These are phyloP conservation scores for Montipora capitata DNA, from an alignment of 92 coral and sea anemone species.

Conservation along the genomic window DNA sequence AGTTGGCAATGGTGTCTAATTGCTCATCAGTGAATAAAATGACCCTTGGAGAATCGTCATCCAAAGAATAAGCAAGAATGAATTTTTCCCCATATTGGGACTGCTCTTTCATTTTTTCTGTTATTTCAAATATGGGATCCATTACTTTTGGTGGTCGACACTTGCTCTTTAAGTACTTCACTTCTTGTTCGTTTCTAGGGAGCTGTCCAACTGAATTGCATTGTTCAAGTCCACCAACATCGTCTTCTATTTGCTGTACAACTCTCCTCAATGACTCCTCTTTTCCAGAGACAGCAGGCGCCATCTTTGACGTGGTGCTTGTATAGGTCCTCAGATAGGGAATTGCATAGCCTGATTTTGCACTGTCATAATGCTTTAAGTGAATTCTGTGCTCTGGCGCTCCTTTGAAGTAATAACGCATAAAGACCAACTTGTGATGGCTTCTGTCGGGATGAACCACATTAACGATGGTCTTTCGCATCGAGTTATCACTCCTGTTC, in stretches of 20 bases:
- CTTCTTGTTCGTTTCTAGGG: slow-evolving; percentile 64
- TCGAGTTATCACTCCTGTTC: slow-evolving; percentile 52
- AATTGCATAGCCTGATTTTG: slow-evolving; percentile 29
- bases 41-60: slow-evolving; percentile 75
- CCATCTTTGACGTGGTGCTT: slow-evolving; percentile 46
- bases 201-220: slow-evolving; percentile 70
- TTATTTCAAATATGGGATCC: slow-evolving; percentile 77
- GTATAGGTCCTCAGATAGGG: slow-evolving; percentile 72
- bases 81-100: slow-evolving; percentile 67
- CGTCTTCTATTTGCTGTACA: slow-evolving; percentile 61
- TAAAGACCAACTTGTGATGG: slow-evolving; percentile 62
- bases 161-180: slow-evolving; percentile 56
- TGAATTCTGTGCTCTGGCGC: slow-evolving; percentile 61
- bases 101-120: slow-evolving; percentile 72
- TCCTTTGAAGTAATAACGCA: slow-evolving; percentile 68
- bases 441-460: slow-evolving; percentile 43
- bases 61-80: slow-evolving; percentile 62
- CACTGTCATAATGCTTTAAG: slow-evolving; percentile 68
- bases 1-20: slow-evolving; percentile 68
- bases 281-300: neutral
- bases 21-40: slow-evolving; percentile 75
- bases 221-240: slow-evolving; percentile 47
- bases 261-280: slow-evolving; percentile 35
- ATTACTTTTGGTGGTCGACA: slow-evolving; percentile 27
- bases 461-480: slow-evolving; percentile 64